Evolutionary conservation across 2,888 invertebrate species (phyloP), one percentile per base, ranked within the genome.

Genomic region (Cryptus viduatorius): DNA sequence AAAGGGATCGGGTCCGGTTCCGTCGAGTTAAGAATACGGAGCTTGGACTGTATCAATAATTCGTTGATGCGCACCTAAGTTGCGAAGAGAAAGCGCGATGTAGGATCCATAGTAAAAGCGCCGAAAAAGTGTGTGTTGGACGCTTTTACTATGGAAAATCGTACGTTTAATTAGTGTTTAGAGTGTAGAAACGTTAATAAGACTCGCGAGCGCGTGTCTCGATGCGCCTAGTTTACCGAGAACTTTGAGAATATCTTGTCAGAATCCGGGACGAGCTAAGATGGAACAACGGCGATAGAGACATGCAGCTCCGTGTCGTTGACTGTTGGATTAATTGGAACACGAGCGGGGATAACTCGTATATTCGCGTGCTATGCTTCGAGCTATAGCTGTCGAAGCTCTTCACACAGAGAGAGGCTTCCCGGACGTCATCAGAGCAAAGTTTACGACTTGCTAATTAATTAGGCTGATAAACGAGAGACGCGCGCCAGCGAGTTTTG

Each of bases 391-490:
- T 73, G 80, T 73, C 80, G 84, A 84, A 84, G 73, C 50, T 44
- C 29, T 0, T 5, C n/a, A 14, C 71, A 31, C 65, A 67, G 56
- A 12, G 72, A 37, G 10, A 78, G 69, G 31, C 46, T 69, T 69
- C 68, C 19, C 68, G 7, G 46, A 37, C 68, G 68, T 78, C 48
- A 75, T 75, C 61, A 72, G 72, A 84, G 86, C 86, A 86, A 90
- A 91, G 87, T 90, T 89, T 89, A 88, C 88, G 89, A 87, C 85
- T 86, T 84, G 88, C 89, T 91, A 91, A 91, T 91, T 91, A 91
- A 91, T 91, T 90, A 89, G 88, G 82, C 89, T 89, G 90, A 90
- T 89, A 89, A 91, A 90, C 88, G 89, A 87, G 89, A 89, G 87
- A 87, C 87, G 19, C 87, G 87, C 87, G 42, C 48, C 61, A 73